A percentile compares a stretch with the other conserved stretches of the same genome.
These are phyloP conservation scores for Nothobranchius furzeri DNA, from an alignment of 2,113 vertebrate genomes.

Conservation along the genomic window DNA sequence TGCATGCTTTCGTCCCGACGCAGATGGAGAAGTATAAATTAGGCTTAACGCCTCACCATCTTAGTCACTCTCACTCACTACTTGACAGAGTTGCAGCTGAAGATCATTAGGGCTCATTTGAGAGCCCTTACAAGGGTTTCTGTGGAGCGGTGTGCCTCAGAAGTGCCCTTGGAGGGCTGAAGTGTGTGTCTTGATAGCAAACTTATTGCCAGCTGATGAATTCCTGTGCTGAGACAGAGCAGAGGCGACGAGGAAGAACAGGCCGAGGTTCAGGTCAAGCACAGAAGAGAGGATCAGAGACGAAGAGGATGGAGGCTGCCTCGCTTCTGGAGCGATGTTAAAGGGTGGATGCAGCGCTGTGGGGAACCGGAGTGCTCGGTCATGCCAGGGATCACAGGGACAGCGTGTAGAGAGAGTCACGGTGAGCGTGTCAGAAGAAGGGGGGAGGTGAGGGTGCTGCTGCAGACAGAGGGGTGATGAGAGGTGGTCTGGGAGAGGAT, in stretches of 20 bases:
- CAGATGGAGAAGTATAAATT: no score
- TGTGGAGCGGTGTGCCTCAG: conserved; percentile 63
- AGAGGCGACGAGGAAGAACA: neutral
- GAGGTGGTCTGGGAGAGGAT: conserved; percentile 39
- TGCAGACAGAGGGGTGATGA: conserved; percentile 29
- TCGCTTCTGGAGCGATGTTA: conserved; percentile 28
- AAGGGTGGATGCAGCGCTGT: conserved; percentile 19
- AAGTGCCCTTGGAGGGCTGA: conserved; percentile 70
- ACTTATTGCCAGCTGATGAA: conserved; percentile 67
- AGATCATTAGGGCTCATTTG: conserved; percentile 71
- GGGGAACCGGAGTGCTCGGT: conserved; percentile 39
- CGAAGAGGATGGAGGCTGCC: conserved; percentile 39
- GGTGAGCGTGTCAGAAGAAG: conserved; percentile 14
- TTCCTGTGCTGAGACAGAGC: conserved; percentile 59
- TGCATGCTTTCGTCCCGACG: no score
- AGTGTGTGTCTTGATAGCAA: conserved; percentile 68
- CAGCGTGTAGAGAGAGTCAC: conserved; percentile 18
- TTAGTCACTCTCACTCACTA: conserved; percentile 59
- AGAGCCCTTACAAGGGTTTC: conserved; percentile 69
- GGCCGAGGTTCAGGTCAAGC: conserved; percentile 36
- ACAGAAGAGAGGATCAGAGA: conserved; percentile 35
- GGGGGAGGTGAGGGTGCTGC: conserved; percentile 1
- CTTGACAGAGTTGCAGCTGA: conserved; percentile 70
- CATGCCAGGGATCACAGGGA: conserved; percentile 45
- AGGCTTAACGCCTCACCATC: conserved; percentile 41